phyloP scores from a whole-genome alignment of 2,888 invertebrate species.

The Latrodectus hesperus region DNA sequence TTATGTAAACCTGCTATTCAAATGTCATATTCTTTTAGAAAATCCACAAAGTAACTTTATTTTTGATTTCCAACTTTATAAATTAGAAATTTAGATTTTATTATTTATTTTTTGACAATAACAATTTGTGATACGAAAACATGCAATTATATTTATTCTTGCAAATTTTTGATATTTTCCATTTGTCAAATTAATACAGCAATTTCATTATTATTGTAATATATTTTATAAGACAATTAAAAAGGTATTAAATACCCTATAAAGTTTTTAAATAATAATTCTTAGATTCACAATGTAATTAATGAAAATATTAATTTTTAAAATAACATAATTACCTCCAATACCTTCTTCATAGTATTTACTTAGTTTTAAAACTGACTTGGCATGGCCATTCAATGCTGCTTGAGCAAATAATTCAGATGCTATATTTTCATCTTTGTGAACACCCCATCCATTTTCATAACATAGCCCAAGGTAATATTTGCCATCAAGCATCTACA shows the following conservation, averaged over 20 bases:
- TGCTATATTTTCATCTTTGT: conserved; percentile 31
- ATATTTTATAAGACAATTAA: background rate
- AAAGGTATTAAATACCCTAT: background rate
- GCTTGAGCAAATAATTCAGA: conserved; percentile 34
- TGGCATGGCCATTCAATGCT: conserved; percentile 42
- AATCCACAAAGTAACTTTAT: too few species aligned
- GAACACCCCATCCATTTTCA: conserved; percentile 65
- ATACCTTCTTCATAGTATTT: conserved; percentile 50
- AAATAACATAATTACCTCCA: conserved; percentile 35
- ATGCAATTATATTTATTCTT: too few species aligned
- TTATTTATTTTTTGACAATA: too few species aligned
- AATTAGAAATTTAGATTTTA: too few species aligned
- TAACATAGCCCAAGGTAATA: conserved; percentile 67
- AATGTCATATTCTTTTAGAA: too few species aligned
- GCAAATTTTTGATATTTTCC: background rate
- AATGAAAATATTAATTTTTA: background rate
- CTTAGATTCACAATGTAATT: background rate
- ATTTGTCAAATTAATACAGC: background rate
- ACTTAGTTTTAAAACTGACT: conserved; percentile 31
- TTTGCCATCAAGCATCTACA: conserved; percentile 49
- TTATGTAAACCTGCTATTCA: too few species aligned
- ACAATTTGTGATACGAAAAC: too few species aligned
- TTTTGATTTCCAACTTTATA: too few species aligned
- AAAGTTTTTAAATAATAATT: background rate
- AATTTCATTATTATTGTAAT: background rate